Evolutionary conservation across 2,113 vertebrate species (phyloP), one percentile per base, ranked within the genome.

Genomic region (Terrapene triunguis): DNA sequence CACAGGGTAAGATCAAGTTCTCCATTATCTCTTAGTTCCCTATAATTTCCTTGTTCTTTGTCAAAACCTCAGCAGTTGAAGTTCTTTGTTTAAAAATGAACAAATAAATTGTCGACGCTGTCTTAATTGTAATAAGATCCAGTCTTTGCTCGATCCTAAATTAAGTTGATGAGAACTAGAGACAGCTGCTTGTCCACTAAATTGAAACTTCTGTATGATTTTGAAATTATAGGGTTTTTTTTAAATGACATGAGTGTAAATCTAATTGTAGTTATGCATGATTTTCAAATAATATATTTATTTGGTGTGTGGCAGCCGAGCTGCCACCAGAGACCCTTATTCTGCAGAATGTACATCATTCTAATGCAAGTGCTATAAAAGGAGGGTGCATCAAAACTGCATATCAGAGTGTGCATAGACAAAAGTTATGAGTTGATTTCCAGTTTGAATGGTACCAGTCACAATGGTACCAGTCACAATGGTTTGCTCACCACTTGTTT

Each of bases 11-110:
- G 38, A 92, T 81, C 48, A 95, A 95, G 59, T 3, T 12, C 4
- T 57, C 13, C 1, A 1, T 48, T 91, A 25, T 51, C 59, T 84
- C 35, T 76, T 50, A 1, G 48, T 11, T 89, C 57, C 22, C 38
- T 84, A 1, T 42, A 10, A 81, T 89, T 94, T 90, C 16, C 19
- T 76, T 25, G 5, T 79, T 87, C 24, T 89, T 35, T 85, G 8
- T 38, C 35, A 84, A 93, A 79, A 3, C 12, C 10, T 80, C 14
- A 88, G 85, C 27, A 74, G 62, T 7, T 82, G 22, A 3, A 90
- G 24, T 17, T 88, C 14, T 92, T 90, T 90, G 21, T 16, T 92
- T 87, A 89, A 87, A 92, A 94, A 55, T 29, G 47, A 54, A 81
- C 84, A 0, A 85, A 74, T 13, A 89, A 79, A 90, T 53, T 76